Percentiles rank a stretch among this genome's conserved stretches.
phyloP scores from a whole-genome alignment of 2,888 invertebrate genomes.

The Fragum whitleyi region DNA sequence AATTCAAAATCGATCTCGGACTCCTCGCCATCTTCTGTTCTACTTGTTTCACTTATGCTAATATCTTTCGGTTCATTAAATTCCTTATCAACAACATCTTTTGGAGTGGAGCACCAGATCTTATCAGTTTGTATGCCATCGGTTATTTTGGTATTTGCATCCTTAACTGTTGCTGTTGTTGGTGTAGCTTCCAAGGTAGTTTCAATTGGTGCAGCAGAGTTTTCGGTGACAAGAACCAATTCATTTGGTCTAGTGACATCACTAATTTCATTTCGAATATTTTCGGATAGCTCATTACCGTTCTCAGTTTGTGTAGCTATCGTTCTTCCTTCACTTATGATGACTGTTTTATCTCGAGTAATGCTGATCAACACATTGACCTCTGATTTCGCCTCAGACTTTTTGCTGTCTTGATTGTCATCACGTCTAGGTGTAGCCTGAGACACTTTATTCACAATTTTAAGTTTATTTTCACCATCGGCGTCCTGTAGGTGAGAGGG shows the following conservation, averaged over 20 bases:
- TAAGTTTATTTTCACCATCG: not conserved
- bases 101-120: not conserved
- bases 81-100: not conserved
- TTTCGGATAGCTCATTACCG: not conserved
- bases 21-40: not conserved
- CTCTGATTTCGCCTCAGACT: slow-evolving; percentile 7
- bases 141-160: not conserved
- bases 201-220: slow-evolving; percentile 10
- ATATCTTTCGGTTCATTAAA: not conserved
- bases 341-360: slow-evolving; percentile 35
- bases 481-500: slow-evolving; percentile 20
- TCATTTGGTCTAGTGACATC: not conserved
- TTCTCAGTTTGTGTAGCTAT: slow-evolving; percentile 38
- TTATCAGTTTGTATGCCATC: not conserved
- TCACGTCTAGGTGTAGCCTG: not conserved
- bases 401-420: not conserved
- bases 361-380: slow-evolving; percentile 42
- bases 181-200: not conserved
- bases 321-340: slow-evolving; percentile 39
- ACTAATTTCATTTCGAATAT: not conserved
- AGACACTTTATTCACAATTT: slow-evolving; percentile 9
- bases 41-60: not conserved
- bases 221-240: not conserved
- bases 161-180: not conserved
- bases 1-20: not conserved